Conservation (phyloP, 2,888 invertebrate species). For the Didymodactylos carnosus region DNA sequence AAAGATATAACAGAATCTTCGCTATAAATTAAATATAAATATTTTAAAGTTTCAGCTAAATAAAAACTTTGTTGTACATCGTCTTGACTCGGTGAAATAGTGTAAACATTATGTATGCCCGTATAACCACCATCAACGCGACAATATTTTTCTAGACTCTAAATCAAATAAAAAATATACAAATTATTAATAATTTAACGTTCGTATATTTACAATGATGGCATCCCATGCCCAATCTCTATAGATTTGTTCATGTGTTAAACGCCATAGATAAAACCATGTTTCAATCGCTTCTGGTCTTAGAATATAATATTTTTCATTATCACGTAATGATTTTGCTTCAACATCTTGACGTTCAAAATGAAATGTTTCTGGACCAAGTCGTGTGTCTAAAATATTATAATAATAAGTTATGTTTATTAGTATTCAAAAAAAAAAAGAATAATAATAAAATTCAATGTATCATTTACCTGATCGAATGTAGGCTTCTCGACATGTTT, state of each 20-base stretch:
- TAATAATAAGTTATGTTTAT: too few species aligned
- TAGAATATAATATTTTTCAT: slow-evolving; percentile 66
- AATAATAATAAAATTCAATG: neutral
- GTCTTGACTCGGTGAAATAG: slow-evolving; percentile 56
- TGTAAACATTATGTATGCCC: slow-evolving; percentile 81
- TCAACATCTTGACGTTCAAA: slow-evolving; percentile 24
- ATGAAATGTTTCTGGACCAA: slow-evolving; percentile 88
- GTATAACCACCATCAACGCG: slow-evolving; percentile 76
- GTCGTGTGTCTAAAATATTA: slow-evolving; percentile 49
- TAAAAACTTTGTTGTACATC: slow-evolving; percentile 99
- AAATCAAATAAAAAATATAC: slow-evolving; percentile 14
- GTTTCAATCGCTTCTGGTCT: slow-evolving; percentile 88
- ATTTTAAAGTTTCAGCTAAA: slow-evolving; percentile 94
- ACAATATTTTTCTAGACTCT: slow-evolving; percentile 67
- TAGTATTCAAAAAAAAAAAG: too few species aligned
- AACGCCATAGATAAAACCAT: slow-evolving; percentile 85
- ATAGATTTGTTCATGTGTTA: slow-evolving; percentile 85
- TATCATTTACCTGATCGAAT: slow-evolving; percentile 42
- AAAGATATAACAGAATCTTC: slow-evolving; percentile 63
- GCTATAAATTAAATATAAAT: slow-evolving; percentile 82
- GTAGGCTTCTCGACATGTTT: slow-evolving; percentile 94
- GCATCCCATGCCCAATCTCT: slow-evolving; percentile 98
- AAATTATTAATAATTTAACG: neutral
- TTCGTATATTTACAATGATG: slow-evolving; percentile 27
- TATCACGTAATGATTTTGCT: neutral